Evolutionary conservation across 2,797 vertebrate genomes (phyloP).

Genomic region (Eupleurogrammus muticus): DNA sequence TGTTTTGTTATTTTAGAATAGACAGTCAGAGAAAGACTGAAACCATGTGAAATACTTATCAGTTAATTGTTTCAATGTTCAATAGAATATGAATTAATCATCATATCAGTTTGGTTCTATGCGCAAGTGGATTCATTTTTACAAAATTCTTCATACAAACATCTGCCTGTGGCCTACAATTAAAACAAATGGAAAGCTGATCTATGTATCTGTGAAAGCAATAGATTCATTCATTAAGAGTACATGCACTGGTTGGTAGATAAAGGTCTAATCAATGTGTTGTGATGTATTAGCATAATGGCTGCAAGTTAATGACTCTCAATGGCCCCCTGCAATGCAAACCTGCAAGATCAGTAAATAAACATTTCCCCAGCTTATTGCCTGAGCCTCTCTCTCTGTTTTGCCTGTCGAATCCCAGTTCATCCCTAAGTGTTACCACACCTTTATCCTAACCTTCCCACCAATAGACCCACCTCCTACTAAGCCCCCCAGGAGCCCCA

Average conservation of each 20-base stretch:
- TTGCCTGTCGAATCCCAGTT: conserved; percentile 1
- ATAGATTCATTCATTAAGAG: conserved; percentile 1
- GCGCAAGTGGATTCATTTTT: neutral
- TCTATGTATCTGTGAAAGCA: neutral
- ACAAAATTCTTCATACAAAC: neutral
- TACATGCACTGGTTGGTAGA: conserved; percentile 35
- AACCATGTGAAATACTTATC: too few relatives aligned
- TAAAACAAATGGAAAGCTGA: neutral
- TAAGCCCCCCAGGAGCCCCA: conserved; percentile 38
- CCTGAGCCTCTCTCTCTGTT: conserved; percentile 6
- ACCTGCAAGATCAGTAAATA: conserved; percentile 44
- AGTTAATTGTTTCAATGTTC: too few relatives aligned
- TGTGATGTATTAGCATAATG: conserved; percentile 54
- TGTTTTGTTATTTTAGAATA: too few relatives aligned
- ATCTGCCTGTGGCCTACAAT: neutral
- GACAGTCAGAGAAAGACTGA: too few relatives aligned
- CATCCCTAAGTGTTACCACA: conserved; percentile 8
- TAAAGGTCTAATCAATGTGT: conserved; percentile 54
- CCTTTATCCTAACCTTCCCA: conserved; percentile 23
- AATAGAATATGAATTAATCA: too few relatives aligned
- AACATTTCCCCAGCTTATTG: conserved; percentile 46
- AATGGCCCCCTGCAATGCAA: conserved; percentile 34
- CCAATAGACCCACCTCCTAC: neutral
- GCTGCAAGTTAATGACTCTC: conserved; percentile 48
- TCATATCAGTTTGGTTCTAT: too few relatives aligned